Evolutionary conservation across 2,888 invertebrate genomes (phyloP).

Genomic region (Erebia palarica): DNA sequence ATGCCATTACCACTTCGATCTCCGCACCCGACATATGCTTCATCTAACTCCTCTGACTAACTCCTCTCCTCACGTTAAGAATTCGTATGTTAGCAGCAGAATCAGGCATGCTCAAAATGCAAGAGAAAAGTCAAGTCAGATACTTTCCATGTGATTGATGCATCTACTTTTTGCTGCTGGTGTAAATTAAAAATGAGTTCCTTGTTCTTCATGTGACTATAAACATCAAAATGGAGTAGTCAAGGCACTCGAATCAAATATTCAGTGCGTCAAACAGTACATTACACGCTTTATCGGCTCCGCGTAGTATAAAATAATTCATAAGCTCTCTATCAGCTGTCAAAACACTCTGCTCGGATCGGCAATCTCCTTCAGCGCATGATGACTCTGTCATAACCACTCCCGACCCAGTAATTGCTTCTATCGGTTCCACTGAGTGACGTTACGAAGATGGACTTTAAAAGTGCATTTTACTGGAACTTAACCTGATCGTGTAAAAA

Average conservation of each 20-base stretch:
- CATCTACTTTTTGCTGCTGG: too few species aligned
- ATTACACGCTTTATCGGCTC: slow-evolving; percentile 17
- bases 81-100: too few species aligned
- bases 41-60: too few species aligned
- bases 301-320: slow-evolving; percentile 49
- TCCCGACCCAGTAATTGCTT: slow-evolving; percentile 60
- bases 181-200: too few species aligned
- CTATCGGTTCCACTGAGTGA: slow-evolving; percentile 44
- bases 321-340: slow-evolving; percentile 67
- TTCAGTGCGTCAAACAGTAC: slow-evolving; percentile 25
- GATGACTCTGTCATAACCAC: slow-evolving; percentile 62
- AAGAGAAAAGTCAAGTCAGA: too few species aligned
- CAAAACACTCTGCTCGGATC: slow-evolving; percentile 67
- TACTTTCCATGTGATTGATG: too few species aligned
- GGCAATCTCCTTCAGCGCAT: slow-evolving; percentile 62
- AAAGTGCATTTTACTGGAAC: slow-evolving; percentile 34
- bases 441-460: slow-evolving; percentile 51
- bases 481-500: background rate
- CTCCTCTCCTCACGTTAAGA: too few species aligned
- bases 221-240: background rate
- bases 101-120: too few species aligned
- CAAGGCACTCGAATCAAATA: slow-evolving; percentile 1
- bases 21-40: too few species aligned
- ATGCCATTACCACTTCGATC: too few species aligned
- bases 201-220: too few species aligned